Percentiles rank a stretch among this genome's conserved stretches.
phyloP scores from a whole-genome alignment of 2,113 vertebrate species.

The Lepisosteus osseus region DNA sequence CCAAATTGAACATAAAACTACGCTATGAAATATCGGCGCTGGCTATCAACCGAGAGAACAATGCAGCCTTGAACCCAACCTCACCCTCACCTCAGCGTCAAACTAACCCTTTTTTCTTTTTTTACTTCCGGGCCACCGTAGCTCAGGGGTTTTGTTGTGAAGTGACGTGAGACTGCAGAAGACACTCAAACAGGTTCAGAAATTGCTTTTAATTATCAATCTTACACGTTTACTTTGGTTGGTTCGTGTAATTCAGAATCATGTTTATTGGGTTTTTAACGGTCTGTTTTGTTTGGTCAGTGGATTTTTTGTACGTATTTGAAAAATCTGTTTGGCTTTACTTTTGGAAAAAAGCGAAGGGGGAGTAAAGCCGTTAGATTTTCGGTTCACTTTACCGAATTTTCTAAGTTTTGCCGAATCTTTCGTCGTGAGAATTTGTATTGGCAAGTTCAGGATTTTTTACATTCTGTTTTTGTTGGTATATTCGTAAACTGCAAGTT shows the following conservation, averaged over 20 bases:
- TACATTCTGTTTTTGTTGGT: no score
- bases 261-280: neutral
- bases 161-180: slow-evolving; percentile 18
- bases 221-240: neutral
- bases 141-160: neutral
- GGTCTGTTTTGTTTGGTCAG: neutral
- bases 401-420: no score
- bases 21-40: no score
- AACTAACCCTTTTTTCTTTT: slow-evolving; percentile 15
- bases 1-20: no score
- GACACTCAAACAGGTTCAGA: slow-evolving; percentile 42
- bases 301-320: slow-evolving; percentile 3
- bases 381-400: no score
- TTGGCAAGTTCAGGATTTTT: no score
- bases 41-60: neutral
- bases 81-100: neutral
- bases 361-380: no score
- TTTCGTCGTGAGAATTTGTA: no score
- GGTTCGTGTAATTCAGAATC: neutral
- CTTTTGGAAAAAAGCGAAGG: no score
- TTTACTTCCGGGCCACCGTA: slow-evolving; percentile 43
- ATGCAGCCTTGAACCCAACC: neutral
- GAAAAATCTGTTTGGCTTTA: neutral
- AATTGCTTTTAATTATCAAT: slow-evolving; percentile 23
- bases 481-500: no score